Evolutionary conservation across 2,888 invertebrate genomes (phyloP), one percentile per base, ranked within the genome.

Genomic region (Bruchidius siliquastri): DNA sequence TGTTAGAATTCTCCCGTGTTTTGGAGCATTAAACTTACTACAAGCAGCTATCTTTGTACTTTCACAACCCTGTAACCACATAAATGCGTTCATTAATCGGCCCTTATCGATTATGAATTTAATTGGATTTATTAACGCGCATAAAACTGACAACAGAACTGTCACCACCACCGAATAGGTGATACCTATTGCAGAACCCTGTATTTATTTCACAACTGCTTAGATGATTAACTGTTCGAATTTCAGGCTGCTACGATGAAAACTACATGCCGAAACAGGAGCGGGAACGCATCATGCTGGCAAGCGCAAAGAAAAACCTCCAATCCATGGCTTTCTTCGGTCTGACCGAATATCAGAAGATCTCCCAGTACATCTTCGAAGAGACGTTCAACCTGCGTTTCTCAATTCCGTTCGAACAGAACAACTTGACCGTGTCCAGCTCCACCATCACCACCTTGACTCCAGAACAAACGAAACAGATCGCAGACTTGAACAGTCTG

Each of bases 281-380:
- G 82, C 90, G 94, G 67, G 94, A 96, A 83, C 89, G 92, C 72
- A 92, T 97, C 71, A 92, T 99, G 90, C 88, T 99, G 77, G 94
- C 95, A 66, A 98, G 97, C 83, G 99, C 99, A 72, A 98, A 98
- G 88, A 91, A 93, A 79, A 99, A 99, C 88, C 89, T 99, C 74
- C 93, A 94, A 76, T 93, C 94, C 71, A 96, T 99, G 96, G 95
- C 98, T 72, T 99, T 96, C 87, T 99, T 99, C 87, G 99, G 98
- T 78, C 90, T 99, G 77, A 97, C 98, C 8, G 99, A 99, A 88
- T 92, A 92, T 87, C 98, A 99, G 88, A 94, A 94, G 90, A 94
- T 94, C 81, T 85, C 95, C 30, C 97, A 97, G 86, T 96, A 96
- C 86, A 93, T 97, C 80, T 98, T 98, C 85, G 97, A 98, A 85